phyloP scores from a whole-genome alignment of 2,113 vertebrate genomes.

The Aptenodytes forsteri region DNA sequence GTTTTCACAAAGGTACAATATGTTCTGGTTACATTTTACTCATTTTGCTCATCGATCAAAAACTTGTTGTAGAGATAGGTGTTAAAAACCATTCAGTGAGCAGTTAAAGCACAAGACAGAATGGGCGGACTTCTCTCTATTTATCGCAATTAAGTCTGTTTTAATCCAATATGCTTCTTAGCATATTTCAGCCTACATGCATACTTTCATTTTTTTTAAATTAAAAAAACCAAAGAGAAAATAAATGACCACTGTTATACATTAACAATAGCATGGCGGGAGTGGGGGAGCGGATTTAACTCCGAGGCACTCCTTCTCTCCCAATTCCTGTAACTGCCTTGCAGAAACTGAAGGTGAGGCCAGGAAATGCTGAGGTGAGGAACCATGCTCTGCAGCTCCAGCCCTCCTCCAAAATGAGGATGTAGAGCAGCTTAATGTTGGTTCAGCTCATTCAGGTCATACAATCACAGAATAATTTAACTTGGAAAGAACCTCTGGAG shows the following conservation, averaged over 20 bases:
- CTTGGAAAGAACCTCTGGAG: neutral
- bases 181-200: neutral
- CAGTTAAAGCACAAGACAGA: neutral
- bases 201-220: neutral
- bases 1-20: neutral
- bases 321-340: neutral
- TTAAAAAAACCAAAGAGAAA: neutral
- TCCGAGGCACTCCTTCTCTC: neutral
- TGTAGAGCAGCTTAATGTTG: neutral
- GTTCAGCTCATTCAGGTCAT: neutral
- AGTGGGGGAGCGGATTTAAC: rapidly evolving
- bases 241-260: neutral
- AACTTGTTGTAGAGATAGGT: neutral
- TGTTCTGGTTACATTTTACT: neutral
- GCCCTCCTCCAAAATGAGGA: neutral
- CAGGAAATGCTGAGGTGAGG: neutral
- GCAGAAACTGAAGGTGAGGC: neutral
- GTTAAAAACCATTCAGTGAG: neutral
- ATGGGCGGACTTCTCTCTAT: neutral
- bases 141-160: neutral
- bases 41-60: neutral
- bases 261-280: neutral
- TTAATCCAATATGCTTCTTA: neutral
- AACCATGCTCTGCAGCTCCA: neutral
- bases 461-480: neutral